Evolutionary conservation across 35 echinoderm and acorn worm genomes (phyloP), one percentile per base, ranked within the genome.

Genomic region (Heliocidaris tuberculata): DNA sequence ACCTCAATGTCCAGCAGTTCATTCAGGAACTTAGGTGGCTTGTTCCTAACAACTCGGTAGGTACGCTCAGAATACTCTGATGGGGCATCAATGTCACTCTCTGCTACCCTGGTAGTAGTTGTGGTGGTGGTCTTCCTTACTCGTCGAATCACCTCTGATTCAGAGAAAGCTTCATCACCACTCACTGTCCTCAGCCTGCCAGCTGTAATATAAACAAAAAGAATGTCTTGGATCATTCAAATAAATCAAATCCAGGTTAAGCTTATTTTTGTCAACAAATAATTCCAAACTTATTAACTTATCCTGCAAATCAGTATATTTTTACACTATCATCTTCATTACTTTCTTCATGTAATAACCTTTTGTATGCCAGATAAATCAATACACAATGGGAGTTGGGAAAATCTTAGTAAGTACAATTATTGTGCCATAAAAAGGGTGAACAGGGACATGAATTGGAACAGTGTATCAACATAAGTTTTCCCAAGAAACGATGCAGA

Each of bases 1-100:
- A 97, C 98, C 92, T 99, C 98, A 94, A 99, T 97, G 89, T 99
- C 98, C 47, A 99, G 94, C 31, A 99, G 94, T 85, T 99, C 98
- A 97, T 97, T 99, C 13, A 97, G 59, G 65, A 99, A 97, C 48
- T 94, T 96, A 9, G 98, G 97, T 92, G 96, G 96, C 47, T 95
- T 94, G 31, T 59, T 86, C 93, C 94, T 94, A 49, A 98, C 90
- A 71, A 95, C 85, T 9, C 95, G 87, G 32, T 95, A 94, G 42
- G 97, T 95, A 12, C 95, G 56, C 86, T 96, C 96, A 32, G 96
- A 96, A 30, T 94, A 47, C 94, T 98, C 96, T 50, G 97, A 98
- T 17, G 97, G 98, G 65, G 96, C 96, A 13, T 97, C 98, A 86
- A 96, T 89, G 60, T 97, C 96, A 96, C 96, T 97, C n/a, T 94